Evolutionary conservation across 2,888 invertebrate genomes (phyloP), one percentile per base, ranked within the genome.

Genomic region (Drosophila neonasuta): DNA sequence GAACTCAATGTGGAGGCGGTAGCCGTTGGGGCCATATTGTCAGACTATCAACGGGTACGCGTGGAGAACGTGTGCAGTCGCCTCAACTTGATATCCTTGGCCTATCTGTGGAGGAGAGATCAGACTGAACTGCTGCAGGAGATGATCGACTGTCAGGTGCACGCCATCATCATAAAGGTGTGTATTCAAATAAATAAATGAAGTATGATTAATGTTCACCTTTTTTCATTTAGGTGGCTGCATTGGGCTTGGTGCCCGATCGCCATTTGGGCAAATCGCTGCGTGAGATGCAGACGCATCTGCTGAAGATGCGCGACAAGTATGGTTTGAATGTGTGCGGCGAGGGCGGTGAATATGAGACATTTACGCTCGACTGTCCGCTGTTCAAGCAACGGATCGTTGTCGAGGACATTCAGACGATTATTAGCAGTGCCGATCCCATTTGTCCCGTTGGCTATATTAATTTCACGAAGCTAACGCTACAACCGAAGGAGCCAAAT

Each of bases 311-410:
- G 95, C 95, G 96, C 88, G 95, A 96, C 89, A 97, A 98, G 91
- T 99, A 97, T 91, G 98, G 97, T 56, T 92, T 98, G 73, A 97
- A 98, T 92, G 94, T 98, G 44, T 99, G 98, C 91, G 99, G 99
- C 17, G 99, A 99, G 92, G 99, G 99, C 49, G 99, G 99, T 56
- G 99, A 99, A 91, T 99, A 98, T 90, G 99, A 99, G 92, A 97
- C 99, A 32, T 96, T 99, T 90, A 98, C 98, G 7, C 92, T 99
- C 69, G 98, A 99, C 92, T 99, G 99, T 91, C 99, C 99, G 6
- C 92, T 99, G 69, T 99, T 98, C 92, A 95, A 94, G 89, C 97
- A 97, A 91, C 94, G 94, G 89, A 95, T 99, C 91, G 93, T 96
- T 79, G 93, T 98, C 89, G 96, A 96, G 91, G 95, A 96, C 85